These are phyloP conservation scores for Microtus montanus DNA, from an alignment of 2,113 vertebrate species.

Conservation along the genomic window DNA sequence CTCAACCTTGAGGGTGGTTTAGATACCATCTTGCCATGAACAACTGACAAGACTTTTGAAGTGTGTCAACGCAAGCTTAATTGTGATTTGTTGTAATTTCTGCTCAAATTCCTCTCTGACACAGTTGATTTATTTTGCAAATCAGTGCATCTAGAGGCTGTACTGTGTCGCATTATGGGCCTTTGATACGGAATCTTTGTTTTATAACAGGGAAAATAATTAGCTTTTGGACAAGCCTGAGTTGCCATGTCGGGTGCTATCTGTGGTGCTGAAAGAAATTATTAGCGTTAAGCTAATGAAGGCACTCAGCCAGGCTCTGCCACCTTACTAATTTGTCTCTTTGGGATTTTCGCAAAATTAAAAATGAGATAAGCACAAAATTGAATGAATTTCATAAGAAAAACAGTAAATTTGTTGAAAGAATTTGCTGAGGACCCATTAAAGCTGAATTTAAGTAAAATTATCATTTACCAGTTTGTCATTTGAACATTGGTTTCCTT, in stretches of 20 bases:
- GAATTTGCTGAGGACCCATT: slow-evolving; percentile 4
- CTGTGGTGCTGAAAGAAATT: slow-evolving; percentile 87
- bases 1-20: slow-evolving; percentile 58
- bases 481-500: slow-evolving; percentile 61
- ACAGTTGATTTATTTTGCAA: slow-evolving; percentile 89
- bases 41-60: slow-evolving; percentile 81
- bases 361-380: slow-evolving; percentile 77
- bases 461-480: slow-evolving; percentile 43
- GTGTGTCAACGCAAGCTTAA: slow-evolving; percentile 82
- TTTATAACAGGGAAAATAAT: slow-evolving; percentile 90
- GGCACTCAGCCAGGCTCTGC: slow-evolving; percentile 83
- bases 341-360: slow-evolving; percentile 86
- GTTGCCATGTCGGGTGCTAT: slow-evolving; percentile 86
- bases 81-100: slow-evolving; percentile 87
- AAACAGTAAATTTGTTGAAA: slow-evolving; percentile 59
- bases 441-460: slow-evolving; percentile 68
- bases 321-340: slow-evolving; percentile 88
- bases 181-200: slow-evolving; percentile 90
- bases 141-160: slow-evolving; percentile 87
- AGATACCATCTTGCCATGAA: slow-evolving; percentile 71
- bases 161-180: slow-evolving; percentile 85
- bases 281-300: slow-evolving; percentile 87
- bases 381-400: slow-evolving; percentile 42
- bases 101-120: slow-evolving; percentile 85
- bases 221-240: slow-evolving; percentile 88